A percentile compares a stretch with the other conserved stretches of the same genome.
These are phyloP conservation scores for Caracal caracal DNA, from an alignment of 2,113 vertebrate species.

Conservation along the genomic window DNA sequence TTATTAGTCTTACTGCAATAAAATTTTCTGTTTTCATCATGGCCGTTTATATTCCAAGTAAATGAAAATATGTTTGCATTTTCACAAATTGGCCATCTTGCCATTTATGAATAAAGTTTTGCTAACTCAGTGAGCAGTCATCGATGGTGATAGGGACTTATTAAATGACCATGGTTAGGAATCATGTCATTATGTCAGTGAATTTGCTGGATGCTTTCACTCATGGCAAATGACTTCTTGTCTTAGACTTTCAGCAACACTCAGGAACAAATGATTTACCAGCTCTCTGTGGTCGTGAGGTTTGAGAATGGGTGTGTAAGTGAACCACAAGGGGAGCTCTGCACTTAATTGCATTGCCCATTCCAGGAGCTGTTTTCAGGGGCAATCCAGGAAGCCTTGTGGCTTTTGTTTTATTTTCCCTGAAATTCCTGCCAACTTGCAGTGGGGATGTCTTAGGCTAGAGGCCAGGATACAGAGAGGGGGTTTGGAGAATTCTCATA, in stretches of 20 bases:
- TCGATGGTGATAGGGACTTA: background rate
- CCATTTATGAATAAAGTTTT: background rate
- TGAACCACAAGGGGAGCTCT: background rate
- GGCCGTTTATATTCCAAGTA: background rate
- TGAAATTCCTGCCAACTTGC: background rate
- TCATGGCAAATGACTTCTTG: background rate
- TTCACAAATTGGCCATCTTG: background rate
- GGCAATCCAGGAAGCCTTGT: background rate
- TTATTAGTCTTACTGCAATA: background rate
- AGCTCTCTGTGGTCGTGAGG: background rate
- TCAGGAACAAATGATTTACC: background rate
- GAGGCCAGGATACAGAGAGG: background rate
- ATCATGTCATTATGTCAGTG: background rate
- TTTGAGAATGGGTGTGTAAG: background rate
- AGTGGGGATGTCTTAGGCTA: background rate
- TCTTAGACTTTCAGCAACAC: background rate
- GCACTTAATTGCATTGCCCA: background rate
- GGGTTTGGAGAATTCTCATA: background rate
- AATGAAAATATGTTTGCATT: slow-evolving; percentile 3
- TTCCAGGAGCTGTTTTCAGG: background rate
- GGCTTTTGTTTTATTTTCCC: background rate
- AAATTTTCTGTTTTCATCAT: background rate
- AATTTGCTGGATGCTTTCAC: background rate
- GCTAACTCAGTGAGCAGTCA: background rate
- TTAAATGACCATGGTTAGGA: background rate